Evolutionary conservation across 1,140 invertebrate species (phyloP), one percentile per base, ranked within the genome.

Genomic region (Wiebesia pumilae): DNA sequence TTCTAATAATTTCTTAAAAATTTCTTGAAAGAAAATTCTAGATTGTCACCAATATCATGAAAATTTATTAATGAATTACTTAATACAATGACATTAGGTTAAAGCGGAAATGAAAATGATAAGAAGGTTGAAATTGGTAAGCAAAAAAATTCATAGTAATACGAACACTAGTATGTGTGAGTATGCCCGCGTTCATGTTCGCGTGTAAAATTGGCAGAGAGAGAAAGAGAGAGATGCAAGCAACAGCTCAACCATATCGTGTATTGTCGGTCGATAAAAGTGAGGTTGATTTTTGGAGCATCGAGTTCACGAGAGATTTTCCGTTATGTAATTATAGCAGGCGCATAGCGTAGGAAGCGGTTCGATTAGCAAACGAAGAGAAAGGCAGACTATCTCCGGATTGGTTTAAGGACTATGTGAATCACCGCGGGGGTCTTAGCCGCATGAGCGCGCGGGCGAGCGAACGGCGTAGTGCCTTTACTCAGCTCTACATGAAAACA

Each of bases 281-380:
- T n/a, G 51, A 77, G 78, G 33, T 84, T 54, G 82, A 84, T 84
- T 87, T 84, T 87, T 84, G 83, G 86, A 84, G 86, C 78, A 87
- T 77, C 79, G 82, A 81, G 82, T 84, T 84, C 86, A 84, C 78
- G 79, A 83, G 84, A 83, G 75, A 83, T 82, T 88, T 85, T 88
- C 87, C 84, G 87, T 88, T 88, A 85, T 88, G 87, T 83, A 85
- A 88, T 88, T 88, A 88, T 82, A 47, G 79, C 65, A 58, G 81
- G 81, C 47, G 33, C 69, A 73, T 38, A 92, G 93, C 93, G 93
- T 94, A 93, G 93, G 93, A 93, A 93, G 93, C 93, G 89, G 93
- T 93, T 94, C 93, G 93, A 94, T 94, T 94, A 94, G 92, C 93
- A 93, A 92, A 93, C 91, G 90, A 93, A 91, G 93, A 94, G 93